Evolutionary conservation across 1,140 invertebrate genomes (phyloP), one percentile per base, ranked within the genome.

Genomic region (Leucophenga varia): DNA sequence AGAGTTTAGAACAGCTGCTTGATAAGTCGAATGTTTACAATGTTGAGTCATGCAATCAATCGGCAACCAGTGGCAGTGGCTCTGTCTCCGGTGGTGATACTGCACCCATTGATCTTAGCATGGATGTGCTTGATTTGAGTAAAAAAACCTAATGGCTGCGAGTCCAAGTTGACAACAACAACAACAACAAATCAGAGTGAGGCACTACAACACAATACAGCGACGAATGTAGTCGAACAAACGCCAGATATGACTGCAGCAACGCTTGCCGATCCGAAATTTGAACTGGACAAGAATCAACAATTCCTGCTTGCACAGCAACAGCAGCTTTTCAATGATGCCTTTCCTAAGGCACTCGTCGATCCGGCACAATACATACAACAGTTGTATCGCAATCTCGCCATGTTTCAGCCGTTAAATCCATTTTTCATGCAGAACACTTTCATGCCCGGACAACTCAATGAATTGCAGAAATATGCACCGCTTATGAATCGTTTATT

Each of bases 71-170:
- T 18, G 75, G 77, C 39, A 59, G 71, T 19, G 58, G 61, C 20
- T 37, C 76, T 7, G 54, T 63, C 6, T 35, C 52, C 22, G 56
- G 40, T 34, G 77, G 79, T 43, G 74, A 75, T 46, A n/a, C 37
- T 9, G 39, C 58, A 8, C 87, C 89, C 0, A 77, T 93, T 42
- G 89, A 93, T 77, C 76, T 91, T 3, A 84, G 83, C 21, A 88
- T 88, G 77, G 86, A 90, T 74, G 89, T 89, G 2, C 74, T 95
- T n/a, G 92, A 95, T 76, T 81, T 95, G 49, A 91, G 89, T 63
- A 89, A 90, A 55, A n/a, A 93, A 92, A 71, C 61, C 50, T 25
- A 17, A 37, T 10, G 14, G 12, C 9, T 7, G 13, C 14, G 35
- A 37, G 14, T n/a, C n/a, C n/a, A n/a, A n/a, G n/a, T n/a, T n/a